phyloP scores from a whole-genome alignment of 1,140 invertebrate species.

The Marisa cornuarietis region DNA sequence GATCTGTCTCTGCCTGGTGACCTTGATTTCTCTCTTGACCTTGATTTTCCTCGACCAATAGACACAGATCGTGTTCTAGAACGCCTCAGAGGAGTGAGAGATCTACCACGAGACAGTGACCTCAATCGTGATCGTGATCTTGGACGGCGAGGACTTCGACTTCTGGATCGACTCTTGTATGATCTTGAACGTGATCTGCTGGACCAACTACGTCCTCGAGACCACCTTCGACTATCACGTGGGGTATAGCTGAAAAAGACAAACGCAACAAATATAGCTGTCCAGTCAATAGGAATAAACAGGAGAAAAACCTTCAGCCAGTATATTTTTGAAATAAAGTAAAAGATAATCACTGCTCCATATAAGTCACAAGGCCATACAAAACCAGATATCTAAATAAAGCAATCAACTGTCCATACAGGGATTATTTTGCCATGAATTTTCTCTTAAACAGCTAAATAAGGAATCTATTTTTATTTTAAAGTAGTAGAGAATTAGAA shows the following conservation, averaged over 20 bases:
- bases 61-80: constrained; percentile 3
- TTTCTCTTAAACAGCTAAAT: too few species aligned
- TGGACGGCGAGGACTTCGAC: constrained; percentile 3
- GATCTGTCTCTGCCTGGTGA: constrained; percentile 11
- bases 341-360: too few species aligned
- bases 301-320: not conserved
- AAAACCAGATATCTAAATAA: too few species aligned
- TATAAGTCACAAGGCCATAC: too few species aligned
- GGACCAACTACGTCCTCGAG: not conserved
- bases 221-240: constrained; percentile 18
- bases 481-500: too few species aligned
- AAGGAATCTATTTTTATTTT: too few species aligned
- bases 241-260: constrained; percentile 14
- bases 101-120: constrained; percentile 48
- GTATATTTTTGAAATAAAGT: too few species aligned
- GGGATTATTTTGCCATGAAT: too few species aligned
- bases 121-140: constrained; percentile 52
- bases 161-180: constrained; percentile 8
- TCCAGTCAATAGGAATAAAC: not conserved
- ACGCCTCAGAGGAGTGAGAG: constrained; percentile 42
- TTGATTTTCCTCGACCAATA: constrained; percentile 20
- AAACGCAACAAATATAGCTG: not conserved
- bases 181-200: constrained; percentile 65
- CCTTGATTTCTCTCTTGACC: constrained; percentile 26
- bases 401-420: too few species aligned